Conservation (phyloP, 2,797 vertebrate species). For the Propithecus deckenii region DNA sequence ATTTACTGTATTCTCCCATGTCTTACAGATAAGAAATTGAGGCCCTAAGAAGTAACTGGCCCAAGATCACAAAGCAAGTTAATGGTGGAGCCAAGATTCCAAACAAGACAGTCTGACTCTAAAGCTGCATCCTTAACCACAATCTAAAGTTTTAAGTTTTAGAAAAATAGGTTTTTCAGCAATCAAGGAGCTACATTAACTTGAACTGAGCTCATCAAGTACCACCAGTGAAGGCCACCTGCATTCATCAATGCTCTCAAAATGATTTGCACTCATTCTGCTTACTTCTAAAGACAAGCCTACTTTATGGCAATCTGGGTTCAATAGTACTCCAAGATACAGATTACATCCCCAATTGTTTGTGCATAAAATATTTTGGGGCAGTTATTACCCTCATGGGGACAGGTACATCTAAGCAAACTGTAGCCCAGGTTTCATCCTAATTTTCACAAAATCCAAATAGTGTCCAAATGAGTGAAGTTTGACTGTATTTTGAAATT, state of each 20-base stretch:
- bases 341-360: background rate
- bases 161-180: background rate
- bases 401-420: background rate
- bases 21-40: constrained; percentile 31
- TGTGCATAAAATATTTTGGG: constrained; percentile 18
- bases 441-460: constrained; percentile 44
- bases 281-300: constrained; percentile 9
- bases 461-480: background rate
- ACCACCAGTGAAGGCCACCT: background rate
- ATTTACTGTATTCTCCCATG: background rate
- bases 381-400: background rate
- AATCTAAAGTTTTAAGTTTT: constrained; percentile 22
- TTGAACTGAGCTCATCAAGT: constrained; percentile 25
- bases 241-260: background rate
- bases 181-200: background rate
- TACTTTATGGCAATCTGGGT: background rate
- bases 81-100: background rate
- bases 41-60: background rate
- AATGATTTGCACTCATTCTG: background rate
- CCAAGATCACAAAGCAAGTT: constrained; percentile 11
- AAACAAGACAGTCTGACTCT: background rate
- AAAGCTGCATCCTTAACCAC: background rate
- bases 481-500: constrained; percentile 12
- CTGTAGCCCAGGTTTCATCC: background rate
- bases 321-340: background rate